Base-by-base conservation (phyloP, 1,140 invertebrate genomes). In the Drosophila varians region DNA sequence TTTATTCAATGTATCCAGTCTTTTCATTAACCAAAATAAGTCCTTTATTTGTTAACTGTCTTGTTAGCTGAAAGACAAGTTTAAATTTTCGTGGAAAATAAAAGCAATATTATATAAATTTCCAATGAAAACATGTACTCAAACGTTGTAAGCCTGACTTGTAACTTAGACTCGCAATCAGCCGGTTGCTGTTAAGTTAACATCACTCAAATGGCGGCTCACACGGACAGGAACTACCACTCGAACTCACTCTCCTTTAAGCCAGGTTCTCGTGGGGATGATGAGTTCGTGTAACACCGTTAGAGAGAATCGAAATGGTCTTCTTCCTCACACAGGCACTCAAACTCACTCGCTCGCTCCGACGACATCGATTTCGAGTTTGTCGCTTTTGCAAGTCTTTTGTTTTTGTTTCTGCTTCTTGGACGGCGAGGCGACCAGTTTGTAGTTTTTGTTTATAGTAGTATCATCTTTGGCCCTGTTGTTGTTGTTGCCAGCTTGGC, bases 401-500 rank as follows among this genome's bases (percentile, higher is more conserved):
- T 56, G 77, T 57, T 77, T 77, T 87, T 76, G 61, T 77, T 79
- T 56, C 36, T 65, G 34, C 19, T 42, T 28, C 25, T 26, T 36
- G 28, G 28, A 31, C 28, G 28, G 28, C 36, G 36, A 38, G 36
- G 46, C 76, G 78, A 86, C 80, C 80, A 78, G 80, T 84, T 84
- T 84, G 72, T 73, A 79, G 79, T 84, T 87, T 86, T 80, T 86
- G 76, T 87, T 87, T 87, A 77, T 77, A 77, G 77, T 61, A 66
- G 76, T 86, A 69, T 78, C 77, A 56, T 74, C 70, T 72, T 60
- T 61, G 5, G 43, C 26, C 21, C 55, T 52, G 66, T 38, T 23
- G 66, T 38, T 23, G 49, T 40, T 62, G 53, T 34, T 54, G 58
- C 28, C 28, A 11, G 28, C 28, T 31, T 31, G 28, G 9, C 28